These are phyloP conservation scores for Pasiphila rectangulata DNA, from an alignment of 2,888 invertebrate species.

Conservation along the genomic window DNA sequence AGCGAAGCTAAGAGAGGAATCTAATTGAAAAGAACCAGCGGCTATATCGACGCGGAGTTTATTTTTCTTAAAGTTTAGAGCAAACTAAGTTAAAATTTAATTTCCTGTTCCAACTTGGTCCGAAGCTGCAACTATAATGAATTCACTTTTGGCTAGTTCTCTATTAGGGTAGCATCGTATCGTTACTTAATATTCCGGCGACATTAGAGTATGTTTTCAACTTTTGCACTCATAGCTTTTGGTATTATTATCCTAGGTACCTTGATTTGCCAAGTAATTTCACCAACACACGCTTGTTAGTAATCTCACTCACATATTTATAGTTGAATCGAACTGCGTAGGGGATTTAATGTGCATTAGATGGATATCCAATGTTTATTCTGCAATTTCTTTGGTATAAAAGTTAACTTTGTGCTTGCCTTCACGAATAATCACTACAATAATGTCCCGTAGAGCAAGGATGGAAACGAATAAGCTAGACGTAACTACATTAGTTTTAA, in stretches of 20 bases:
- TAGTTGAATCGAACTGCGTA: too few species aligned
- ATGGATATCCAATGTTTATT: too few species aligned
- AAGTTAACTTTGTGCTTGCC: too few species aligned
- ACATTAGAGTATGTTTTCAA: conserved; percentile 17
- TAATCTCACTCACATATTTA: not conserved
- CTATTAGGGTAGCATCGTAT: conserved; percentile 21
- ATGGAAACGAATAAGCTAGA: too few species aligned
- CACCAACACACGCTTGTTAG: not conserved
- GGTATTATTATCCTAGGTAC: not conserved
- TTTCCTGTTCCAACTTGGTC: conserved; percentile 26
- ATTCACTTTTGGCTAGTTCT: conserved; percentile 31
- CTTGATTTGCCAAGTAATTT: not conserved
- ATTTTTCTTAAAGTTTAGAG: conserved; percentile 11
- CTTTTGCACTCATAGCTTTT: conserved; percentile 19
- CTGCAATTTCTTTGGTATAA: too few species aligned
- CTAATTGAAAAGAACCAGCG: not conserved
- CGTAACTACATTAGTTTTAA: too few species aligned
- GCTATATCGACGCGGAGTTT: conserved; percentile 2
- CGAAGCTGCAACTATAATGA: conserved; percentile 22
- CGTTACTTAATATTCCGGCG: conserved; percentile 17
- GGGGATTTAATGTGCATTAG: too few species aligned
- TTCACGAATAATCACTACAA: too few species aligned
- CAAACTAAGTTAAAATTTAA: conserved; percentile 28
- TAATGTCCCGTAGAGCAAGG: too few species aligned
- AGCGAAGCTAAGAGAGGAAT: too few species aligned